These are phyloP conservation scores for Graptemys geographica DNA, from an alignment of 2,797 vertebrate species.

Conservation along the genomic window DNA sequence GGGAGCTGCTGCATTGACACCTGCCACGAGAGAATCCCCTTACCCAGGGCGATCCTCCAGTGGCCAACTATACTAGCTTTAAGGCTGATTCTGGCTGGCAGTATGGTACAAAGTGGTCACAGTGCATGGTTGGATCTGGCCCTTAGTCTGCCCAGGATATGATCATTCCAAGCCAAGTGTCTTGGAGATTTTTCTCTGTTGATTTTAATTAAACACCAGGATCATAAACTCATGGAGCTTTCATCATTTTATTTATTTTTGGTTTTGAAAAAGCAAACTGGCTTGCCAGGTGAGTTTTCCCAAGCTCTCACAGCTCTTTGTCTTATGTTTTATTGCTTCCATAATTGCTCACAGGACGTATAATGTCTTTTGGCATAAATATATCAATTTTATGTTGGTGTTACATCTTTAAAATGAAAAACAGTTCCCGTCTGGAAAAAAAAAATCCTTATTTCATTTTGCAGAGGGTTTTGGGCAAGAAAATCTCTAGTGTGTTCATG, in stretches of 20 bases:
- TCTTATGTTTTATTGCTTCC: conserved; percentile 14
- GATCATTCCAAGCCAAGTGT: background rate
- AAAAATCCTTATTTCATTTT: background rate
- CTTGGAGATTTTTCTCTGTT: background rate
- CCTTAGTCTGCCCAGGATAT: background rate
- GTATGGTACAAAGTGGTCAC: background rate
- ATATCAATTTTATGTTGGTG: background rate
- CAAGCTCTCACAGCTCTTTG: background rate
- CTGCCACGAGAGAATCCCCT: background rate
- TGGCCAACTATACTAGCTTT: background rate
- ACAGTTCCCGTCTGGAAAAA: background rate
- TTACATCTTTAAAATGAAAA: background rate
- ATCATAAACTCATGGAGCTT: background rate
- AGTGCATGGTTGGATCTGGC: background rate
- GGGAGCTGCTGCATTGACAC: background rate
- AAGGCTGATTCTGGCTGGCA: background rate
- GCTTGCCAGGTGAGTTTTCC: background rate
- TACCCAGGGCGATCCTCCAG: background rate
- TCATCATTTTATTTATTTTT: background rate
- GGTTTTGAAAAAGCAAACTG: background rate
- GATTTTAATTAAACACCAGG: background rate
- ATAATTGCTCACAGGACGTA: conserved; percentile 9
- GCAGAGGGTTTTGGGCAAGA: background rate
- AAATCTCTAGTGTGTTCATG: background rate
- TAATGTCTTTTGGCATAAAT: background rate